phyloP scores from a whole-genome alignment of 1,140 invertebrate species.

The Heliconius hermathena region DNA sequence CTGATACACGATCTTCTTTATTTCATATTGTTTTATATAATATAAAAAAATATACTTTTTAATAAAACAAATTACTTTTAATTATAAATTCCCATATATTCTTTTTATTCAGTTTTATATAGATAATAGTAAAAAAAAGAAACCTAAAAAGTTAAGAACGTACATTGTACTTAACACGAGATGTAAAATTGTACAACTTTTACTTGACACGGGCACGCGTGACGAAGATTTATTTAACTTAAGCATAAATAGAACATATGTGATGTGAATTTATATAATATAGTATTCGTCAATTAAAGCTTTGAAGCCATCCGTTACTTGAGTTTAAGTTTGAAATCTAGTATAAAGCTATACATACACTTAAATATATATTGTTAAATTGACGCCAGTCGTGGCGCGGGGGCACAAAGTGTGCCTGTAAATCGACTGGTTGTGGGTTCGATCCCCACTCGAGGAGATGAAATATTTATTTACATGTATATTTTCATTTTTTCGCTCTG shows the following conservation, averaged over 20 bases:
- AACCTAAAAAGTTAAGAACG: background rate
- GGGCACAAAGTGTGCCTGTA: too few relatives aligned
- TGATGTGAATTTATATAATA: background rate
- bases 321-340: background rate
- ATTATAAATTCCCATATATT: background rate
- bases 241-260: conserved; percentile 1
- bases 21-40: background rate
- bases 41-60: background rate
- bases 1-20: background rate
- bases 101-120: too few relatives aligned
- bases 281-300: background rate
- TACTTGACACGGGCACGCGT: background rate
- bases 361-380: background rate
- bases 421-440: too few relatives aligned
- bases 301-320: background rate
- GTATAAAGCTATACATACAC: background rate
- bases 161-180: background rate
- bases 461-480: too few relatives aligned
- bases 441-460: too few relatives aligned
- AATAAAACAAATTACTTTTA: background rate
- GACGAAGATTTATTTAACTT: background rate
- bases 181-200: background rate
- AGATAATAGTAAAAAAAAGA: too few relatives aligned
- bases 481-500: too few relatives aligned
- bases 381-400: too few relatives aligned